Conservation (phyloP, 2,113 vertebrate genomes). For the Melanostigma gelatinosum region DNA sequence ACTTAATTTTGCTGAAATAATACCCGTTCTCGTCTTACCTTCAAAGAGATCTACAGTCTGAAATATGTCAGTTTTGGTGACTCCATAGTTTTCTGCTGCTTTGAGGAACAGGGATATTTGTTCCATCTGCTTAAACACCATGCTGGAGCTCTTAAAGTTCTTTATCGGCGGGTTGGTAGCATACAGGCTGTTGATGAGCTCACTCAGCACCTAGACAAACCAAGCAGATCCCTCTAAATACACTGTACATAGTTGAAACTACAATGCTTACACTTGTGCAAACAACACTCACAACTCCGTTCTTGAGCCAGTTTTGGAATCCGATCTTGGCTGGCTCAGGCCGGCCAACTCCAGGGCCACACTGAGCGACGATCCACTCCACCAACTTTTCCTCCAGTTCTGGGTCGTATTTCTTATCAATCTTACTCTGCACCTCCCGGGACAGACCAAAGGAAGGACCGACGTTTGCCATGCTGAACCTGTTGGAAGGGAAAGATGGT, state of each 20-base stretch:
- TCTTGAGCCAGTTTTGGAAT: conserved; percentile 97
- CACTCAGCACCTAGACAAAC: conserved; percentile 85
- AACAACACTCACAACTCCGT: conserved; percentile 89
- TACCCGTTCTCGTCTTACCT: conserved; percentile 75
- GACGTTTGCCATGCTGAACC: conserved; percentile 78
- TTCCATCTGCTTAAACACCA: conserved; percentile 99
- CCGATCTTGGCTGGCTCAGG: conserved; percentile 88
- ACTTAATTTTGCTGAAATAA: not conserved
- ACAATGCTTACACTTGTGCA: not conserved
- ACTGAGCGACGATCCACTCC: conserved; percentile 91
- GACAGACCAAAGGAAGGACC: conserved; percentile 79
- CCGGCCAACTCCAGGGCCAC: conserved; percentile 78
- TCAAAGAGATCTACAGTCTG: conserved; percentile 97
- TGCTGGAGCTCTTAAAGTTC: conserved; percentile 84
- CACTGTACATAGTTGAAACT: conserved; percentile 2
- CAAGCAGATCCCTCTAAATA: not conserved
- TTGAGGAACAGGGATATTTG: conserved; percentile 93
- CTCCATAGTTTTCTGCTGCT: conserved; percentile 90
- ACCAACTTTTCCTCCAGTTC: conserved; percentile 94
- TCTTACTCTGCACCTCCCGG: conserved; percentile 91
- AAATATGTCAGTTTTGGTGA: conserved; percentile 93
- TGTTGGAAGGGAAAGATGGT: conserved; percentile 38
- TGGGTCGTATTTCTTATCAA: conserved; percentile 95
- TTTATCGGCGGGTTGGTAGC: conserved; percentile 85
- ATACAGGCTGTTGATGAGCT: conserved; percentile 92